Evolutionary conservation across 53 echinoderm and acorn worm genomes (phyloP).

Genomic region (Glandiceps talaboti): DNA sequence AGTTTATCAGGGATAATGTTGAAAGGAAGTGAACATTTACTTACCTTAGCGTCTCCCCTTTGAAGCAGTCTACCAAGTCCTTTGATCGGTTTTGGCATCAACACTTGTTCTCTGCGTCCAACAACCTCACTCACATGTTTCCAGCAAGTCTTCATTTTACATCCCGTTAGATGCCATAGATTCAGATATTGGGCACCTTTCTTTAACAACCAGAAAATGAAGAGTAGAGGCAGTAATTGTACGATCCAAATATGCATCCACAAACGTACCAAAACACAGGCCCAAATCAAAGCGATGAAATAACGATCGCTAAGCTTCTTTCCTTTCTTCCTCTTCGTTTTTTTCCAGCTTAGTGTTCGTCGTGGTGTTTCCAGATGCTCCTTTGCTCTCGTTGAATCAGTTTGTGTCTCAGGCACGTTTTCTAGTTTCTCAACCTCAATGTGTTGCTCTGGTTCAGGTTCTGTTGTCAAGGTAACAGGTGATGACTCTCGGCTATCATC

Average conservation of each 20-base stretch:
- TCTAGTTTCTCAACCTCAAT: neutral
- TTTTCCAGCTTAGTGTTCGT: neutral
- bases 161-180: constrained; percentile 34
- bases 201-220: constrained; percentile 67
- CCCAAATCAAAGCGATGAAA: constrained; percentile 59
- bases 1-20: too few species aligned
- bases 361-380: neutral
- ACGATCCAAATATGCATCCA: constrained; percentile 78
- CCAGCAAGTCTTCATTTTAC: constrained; percentile 24
- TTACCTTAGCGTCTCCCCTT: constrained; percentile 73
- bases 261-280: constrained; percentile 63
- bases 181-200: constrained; percentile 39
- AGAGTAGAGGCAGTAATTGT: constrained; percentile 67
- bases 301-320: constrained; percentile 29
- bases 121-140: constrained; percentile 31
- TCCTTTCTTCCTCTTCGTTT: neutral
- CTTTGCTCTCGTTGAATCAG: neutral
- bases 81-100: constrained; percentile 49
- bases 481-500: neutral
- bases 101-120: constrained; percentile 52
- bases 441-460: neutral
- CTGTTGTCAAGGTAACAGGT: neutral
- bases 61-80: constrained; percentile 44
- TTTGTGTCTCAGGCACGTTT: neutral
- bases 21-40: too few species aligned